Percentiles rank a stretch among this genome's conserved stretches.
phyloP scores from a whole-genome alignment of 2,888 invertebrate species.

The Pardosa pseudoannulata region DNA sequence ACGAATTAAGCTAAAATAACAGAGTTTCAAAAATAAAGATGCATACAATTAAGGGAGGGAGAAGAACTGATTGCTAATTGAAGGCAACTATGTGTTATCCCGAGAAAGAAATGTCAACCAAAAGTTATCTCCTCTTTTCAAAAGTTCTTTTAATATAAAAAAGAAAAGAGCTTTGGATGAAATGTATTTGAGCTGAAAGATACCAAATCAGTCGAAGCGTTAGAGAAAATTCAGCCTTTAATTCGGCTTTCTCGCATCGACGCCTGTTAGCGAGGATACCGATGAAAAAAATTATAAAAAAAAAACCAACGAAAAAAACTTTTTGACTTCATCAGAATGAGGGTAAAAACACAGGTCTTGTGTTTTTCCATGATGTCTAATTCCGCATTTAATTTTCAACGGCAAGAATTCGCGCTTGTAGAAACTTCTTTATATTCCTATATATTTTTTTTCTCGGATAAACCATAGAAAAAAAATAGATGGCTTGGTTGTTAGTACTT shows the following conservation, averaged over 20 bases:
- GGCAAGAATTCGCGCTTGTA: slow-evolving; percentile 36
- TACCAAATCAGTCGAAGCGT: slow-evolving; percentile 17
- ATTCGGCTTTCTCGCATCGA: slow-evolving; percentile 50
- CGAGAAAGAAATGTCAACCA: background rate
- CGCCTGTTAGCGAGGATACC: slow-evolving; percentile 22
- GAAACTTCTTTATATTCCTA: slow-evolving; percentile 9
- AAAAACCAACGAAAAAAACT: background rate
- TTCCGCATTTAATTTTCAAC: slow-evolving; percentile 52
- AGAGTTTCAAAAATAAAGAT: background rate
- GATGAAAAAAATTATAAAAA: background rate
- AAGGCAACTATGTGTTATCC: background rate
- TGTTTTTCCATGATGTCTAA: slow-evolving; percentile 51
- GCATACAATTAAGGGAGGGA: background rate
- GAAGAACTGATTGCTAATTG: background rate
- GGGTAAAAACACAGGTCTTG: slow-evolving; percentile 49
- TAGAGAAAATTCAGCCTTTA: slow-evolving; percentile 10
- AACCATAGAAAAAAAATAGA: slow-evolving; percentile 30
- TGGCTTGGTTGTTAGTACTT: slow-evolving; percentile 32
- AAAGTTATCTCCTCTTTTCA: background rate
- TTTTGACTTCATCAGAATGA: slow-evolving; percentile 32
- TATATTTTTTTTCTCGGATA: slow-evolving; percentile 13
- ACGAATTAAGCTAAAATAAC: background rate
- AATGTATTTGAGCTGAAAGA: slow-evolving; percentile 19
- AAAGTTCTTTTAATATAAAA: slow-evolving; percentile 12
- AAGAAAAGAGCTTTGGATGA: background rate